Evolutionary conservation across 2,113 vertebrate genomes (phyloP), one percentile per base, ranked within the genome.

Genomic region (Pelmatolapia mariae): DNA sequence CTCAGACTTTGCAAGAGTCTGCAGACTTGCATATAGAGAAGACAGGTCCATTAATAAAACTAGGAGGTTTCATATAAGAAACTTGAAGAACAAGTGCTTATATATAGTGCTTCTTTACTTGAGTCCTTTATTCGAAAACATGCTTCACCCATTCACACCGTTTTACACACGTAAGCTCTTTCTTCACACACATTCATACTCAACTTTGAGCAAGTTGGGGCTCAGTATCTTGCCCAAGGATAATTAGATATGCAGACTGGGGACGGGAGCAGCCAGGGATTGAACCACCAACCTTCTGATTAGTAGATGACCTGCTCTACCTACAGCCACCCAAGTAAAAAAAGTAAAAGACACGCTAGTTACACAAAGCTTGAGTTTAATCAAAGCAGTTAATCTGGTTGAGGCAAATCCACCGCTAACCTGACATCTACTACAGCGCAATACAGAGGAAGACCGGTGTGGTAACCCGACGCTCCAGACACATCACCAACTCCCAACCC

Each of bases 381-480:
- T 50, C 43, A 31, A 12, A 76, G 71, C 24, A 76, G 43, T 76
- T 76, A 50, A 76, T 31, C 43, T 19, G 15, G 24, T 12, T 29
- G 26, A 78, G 71, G 71, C 26, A 78, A 52, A 78, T 52, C 7
- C 10, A 63, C 59, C 10, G 9, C 31, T 63, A 63, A 36, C 59
- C 29, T 63, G 59, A 63, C 59, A 63, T 63, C 59, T 26, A 31
- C 38, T 13, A 36, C 38, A 84, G 54, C 50, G 52, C 54, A 73
- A 22, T 24, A 76, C 10, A 52, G 19, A 82, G 26, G 26, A 71
- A 53, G 40, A 84, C 7, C 3, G 9, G 31, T 12, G 29, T 3
- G 3, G 87, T 87, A 93, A 92, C 85, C 45, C 43, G 33, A 91
- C 40, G 16, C 87, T 66, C 9, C 73, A 82, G 50, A 53, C 38